Base-by-base conservation (phyloP, 2,797 vertebrate genomes). In the Ispidina picta region DNA sequence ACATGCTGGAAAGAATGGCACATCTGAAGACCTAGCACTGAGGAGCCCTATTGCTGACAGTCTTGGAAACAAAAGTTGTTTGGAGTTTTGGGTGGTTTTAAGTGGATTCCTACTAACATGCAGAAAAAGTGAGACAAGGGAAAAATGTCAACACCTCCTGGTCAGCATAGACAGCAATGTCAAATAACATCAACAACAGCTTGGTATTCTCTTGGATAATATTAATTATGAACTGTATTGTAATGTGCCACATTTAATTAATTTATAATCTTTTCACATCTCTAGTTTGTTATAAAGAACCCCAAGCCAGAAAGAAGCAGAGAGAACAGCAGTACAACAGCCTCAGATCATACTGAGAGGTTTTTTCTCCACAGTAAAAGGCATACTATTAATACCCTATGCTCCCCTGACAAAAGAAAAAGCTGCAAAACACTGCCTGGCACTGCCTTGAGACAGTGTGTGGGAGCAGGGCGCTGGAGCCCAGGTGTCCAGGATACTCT, bases 1-100 rank as follows among this genome's bases (percentile, higher is more conserved):
- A 2, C 2, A 0, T 54, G 13, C 33, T 62, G 46, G 51, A 52
- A 56, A 64, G 44, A 82, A 23, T 0, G 0, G 14, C 22, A 4
- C 1, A 1, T 54, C 46, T 69, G 23, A 29, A 43, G 48, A 12
- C 3, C 1, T 49, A 26, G 20, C 29, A 2, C 26, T 54, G 69
- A 70, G 28, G 41, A 60, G 58, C 8, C 41, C 68, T 54, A 0
- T 5, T 18, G 46, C 69, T 37, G 37, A 26, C 33, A 65, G 43
- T 15, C 23, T 89, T 1, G 0, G 83, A 88, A 88, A 43, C 29
- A 46, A 62, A 37, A 43, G 65, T 2, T 37, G 33, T 64, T 74
- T 64, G 43, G 21, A 65, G 35, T 8, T 66, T 75, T 65, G 3
- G 39, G 6, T 0, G 19, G 4, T 1, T 35, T 70, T 8, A 18